phyloP scores from a whole-genome alignment of 2,797 vertebrate species.

The Coendou prehensilis region DNA sequence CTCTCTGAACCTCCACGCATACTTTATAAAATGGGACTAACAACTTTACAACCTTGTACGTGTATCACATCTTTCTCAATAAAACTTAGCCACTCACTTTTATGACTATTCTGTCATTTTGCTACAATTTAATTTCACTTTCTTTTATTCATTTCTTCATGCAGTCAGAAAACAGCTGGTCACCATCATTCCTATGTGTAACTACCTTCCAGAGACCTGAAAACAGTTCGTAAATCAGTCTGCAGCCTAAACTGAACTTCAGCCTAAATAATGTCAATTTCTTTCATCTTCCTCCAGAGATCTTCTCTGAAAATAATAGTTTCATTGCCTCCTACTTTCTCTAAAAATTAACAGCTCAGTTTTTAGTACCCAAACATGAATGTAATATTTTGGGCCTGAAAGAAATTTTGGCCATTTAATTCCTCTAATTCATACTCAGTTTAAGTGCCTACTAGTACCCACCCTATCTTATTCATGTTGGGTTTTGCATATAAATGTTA shows the following conservation, averaged over 20 bases:
- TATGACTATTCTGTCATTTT: conserved; percentile 53
- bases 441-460: background rate
- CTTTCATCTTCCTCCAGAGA: conserved; percentile 59
- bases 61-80: conserved; percentile 50
- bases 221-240: conserved; percentile 75
- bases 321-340: conserved; percentile 22
- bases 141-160: conserved; percentile 36
- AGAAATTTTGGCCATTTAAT: background rate
- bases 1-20: conserved; percentile 21
- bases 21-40: conserved; percentile 63
- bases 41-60: conserved; percentile 41
- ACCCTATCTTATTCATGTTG: background rate
- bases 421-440: background rate
- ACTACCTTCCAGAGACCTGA: conserved; percentile 64
- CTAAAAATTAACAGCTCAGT: background rate
- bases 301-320: conserved; percentile 61
- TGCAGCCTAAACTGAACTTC: conserved; percentile 60
- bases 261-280: conserved; percentile 58
- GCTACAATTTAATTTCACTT: conserved; percentile 37
- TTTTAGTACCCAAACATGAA: background rate
- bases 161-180: conserved; percentile 71
- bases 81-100: conserved; percentile 21
- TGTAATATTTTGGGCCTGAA: background rate
- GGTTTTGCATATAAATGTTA: background rate
- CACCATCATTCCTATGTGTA: conserved; percentile 35